Evolutionary conservation across 2,888 invertebrate species (phyloP), one percentile per base, ranked within the genome.

Genomic region (Athrips mouffetella): DNA sequence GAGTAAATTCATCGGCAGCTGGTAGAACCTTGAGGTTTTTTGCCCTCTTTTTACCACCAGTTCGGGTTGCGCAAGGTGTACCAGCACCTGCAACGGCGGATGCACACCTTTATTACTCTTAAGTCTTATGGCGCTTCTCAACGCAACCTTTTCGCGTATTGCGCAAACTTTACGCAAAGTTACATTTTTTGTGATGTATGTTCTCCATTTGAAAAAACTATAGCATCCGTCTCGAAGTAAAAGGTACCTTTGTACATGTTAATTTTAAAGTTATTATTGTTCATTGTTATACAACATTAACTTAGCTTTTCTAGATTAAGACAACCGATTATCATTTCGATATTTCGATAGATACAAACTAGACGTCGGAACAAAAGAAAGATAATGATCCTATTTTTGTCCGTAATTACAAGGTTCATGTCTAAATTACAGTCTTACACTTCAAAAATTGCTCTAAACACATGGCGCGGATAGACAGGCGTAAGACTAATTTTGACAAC

Each of bases 11-110:
- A 18, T 30, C 40, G 57, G 60, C 74, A 76, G 67, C 71, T 73
- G 76, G 35, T 15, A 31, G 45, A 46, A 33, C 42, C 45, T 49
- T 49, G 39, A 51, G 47, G 47, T 48, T 62, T 62, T 65, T 60
- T 59, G 59, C 30, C 6, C 10, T 29, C 51, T 58, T 60, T 70
- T 60, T 63, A 57, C 56, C 59, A 52, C 51, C 55, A 45, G 49
- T 45, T 45, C 51, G 21, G 51, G 59, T 55, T 59, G 57, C 67
- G 63, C 77, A 77, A 78, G 78, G 76, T 78, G 78, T 58, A 55
- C 52, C 49, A 50, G 57, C 77, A 78, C 75, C 78, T 77, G 78
- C 69, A 51, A 55, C 55, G 63, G 11, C 45, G 45, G 45, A 45
- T 45, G 45, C 45, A 45, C 45, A 15, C 25, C 15, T 25, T 31